These are phyloP conservation scores for Phrynocephalus vlangalii DNA, from an alignment of 2,797 vertebrate genomes.

Conservation along the genomic window DNA sequence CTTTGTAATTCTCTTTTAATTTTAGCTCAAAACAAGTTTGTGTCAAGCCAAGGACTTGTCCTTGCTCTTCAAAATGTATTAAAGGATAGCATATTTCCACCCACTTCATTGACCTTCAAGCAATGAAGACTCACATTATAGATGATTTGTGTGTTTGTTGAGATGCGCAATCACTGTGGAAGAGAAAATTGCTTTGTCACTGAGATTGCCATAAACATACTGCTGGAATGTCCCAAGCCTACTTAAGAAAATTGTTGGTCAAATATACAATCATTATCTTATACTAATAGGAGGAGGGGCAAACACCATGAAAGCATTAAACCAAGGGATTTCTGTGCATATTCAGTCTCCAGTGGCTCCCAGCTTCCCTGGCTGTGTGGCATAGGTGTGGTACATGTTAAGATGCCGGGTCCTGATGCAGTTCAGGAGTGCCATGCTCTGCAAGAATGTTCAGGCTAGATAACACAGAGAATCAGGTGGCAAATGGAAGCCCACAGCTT, in stretches of 20 bases:
- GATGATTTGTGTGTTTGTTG: not conserved
- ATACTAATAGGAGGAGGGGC: not conserved
- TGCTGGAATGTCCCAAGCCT: not conserved
- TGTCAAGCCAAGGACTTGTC: constrained; percentile 64
- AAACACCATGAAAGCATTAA: not conserved
- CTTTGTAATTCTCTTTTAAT: constrained; percentile 44
- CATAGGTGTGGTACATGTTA: not conserved
- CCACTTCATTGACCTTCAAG: constrained; percentile 43
- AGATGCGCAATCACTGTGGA: constrained; percentile 2
- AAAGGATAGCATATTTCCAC: constrained; percentile 52
- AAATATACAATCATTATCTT: not conserved
- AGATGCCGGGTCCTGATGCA: not conserved
- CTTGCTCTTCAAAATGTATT: constrained; percentile 55
- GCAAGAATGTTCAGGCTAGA: too few relatives aligned
- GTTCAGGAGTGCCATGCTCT: not conserved
- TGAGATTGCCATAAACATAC: not conserved
- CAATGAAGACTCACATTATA: constrained; percentile 33
- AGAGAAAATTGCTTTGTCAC: constrained; percentile 1
- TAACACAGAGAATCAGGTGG: too few relatives aligned
- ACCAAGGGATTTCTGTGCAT: too few relatives aligned
- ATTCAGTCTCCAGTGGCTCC: not conserved
- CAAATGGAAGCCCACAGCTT: too few relatives aligned
- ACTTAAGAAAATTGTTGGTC: not conserved
- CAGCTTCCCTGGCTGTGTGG: not conserved
- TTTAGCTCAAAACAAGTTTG: constrained; percentile 48